Percentiles rank a stretch among this genome's conserved stretches.
Conservation (phyloP, 2,797 vertebrate species). For the Tarsius wallacei region DNA sequence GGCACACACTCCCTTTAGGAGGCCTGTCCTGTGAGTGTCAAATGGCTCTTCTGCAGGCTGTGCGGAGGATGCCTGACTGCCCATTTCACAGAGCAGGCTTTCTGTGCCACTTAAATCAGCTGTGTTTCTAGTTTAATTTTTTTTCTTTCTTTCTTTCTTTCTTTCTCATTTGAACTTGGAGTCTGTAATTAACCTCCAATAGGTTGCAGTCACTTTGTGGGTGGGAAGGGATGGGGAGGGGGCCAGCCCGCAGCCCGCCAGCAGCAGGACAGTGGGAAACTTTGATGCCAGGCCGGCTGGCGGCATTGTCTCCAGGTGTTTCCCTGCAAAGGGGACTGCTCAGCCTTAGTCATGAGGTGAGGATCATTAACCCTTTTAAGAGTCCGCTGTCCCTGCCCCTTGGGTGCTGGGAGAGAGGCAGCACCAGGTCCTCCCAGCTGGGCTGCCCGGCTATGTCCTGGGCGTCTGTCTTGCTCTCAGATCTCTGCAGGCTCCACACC, state of each 20-base stretch:
- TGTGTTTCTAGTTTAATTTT: slow-evolving; percentile 57
- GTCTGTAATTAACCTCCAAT: slow-evolving; percentile 79
- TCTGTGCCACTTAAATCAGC: slow-evolving; percentile 53
- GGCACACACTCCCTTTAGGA: not conserved
- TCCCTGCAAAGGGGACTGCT: slow-evolving; percentile 82
- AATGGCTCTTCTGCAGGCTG: not conserved
- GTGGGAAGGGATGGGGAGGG: slow-evolving; percentile 62
- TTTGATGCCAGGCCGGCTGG: slow-evolving; percentile 84
- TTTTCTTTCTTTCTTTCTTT: not conserved
- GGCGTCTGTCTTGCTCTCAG: slow-evolving; percentile 84
- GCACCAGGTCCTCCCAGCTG: slow-evolving; percentile 64
- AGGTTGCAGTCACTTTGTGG: slow-evolving; percentile 68
- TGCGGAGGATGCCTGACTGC: not conserved
- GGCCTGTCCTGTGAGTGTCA: not conserved
- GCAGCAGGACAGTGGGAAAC: slow-evolving; percentile 70
- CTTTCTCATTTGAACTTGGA: slow-evolving; percentile 85
- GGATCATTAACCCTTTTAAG: slow-evolving; percentile 86
- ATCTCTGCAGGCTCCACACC: slow-evolving; percentile 82
- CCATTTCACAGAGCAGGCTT: slow-evolving; percentile 56
- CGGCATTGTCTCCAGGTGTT: slow-evolving; percentile 81
- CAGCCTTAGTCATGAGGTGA: slow-evolving; percentile 84
- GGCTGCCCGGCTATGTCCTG: slow-evolving; percentile 70
- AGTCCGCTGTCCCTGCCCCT: slow-evolving; percentile 70
- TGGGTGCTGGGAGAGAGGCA: slow-evolving; percentile 24
- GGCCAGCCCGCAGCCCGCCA: not conserved